phyloP scores from a whole-genome alignment of 2,113 vertebrate genomes.

The Oreamnos americanus region DNA sequence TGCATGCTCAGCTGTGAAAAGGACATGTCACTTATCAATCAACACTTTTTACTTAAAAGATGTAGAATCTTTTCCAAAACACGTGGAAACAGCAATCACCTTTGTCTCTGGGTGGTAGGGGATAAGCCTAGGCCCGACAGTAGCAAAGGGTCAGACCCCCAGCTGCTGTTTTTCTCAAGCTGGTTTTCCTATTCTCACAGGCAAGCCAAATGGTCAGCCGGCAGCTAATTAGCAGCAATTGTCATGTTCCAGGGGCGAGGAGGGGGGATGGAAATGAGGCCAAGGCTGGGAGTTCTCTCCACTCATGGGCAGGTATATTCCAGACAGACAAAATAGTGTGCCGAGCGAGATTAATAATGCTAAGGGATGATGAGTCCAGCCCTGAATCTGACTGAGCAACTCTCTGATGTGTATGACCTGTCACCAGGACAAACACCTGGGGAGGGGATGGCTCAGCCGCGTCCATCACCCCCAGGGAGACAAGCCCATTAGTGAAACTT shows the following conservation, averaged over 20 bases:
- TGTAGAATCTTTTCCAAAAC: constrained; percentile 24
- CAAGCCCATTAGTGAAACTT: background rate
- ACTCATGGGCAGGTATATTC: background rate
- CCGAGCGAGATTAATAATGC: background rate
- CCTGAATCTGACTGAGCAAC: background rate
- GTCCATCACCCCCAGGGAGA: background rate
- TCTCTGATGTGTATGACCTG: background rate
- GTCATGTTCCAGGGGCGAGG: background rate
- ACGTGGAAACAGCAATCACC: background rate
- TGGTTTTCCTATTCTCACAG: background rate
- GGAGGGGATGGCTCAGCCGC: background rate
- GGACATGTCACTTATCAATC: background rate
- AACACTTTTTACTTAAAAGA: background rate
- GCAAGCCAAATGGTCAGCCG: constrained; percentile 28
- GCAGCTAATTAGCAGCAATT: constrained; percentile 24
- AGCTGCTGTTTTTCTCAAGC: constrained; percentile 24
- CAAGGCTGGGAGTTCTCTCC: constrained; percentile 2
- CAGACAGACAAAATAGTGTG: background rate
- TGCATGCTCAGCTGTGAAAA: background rate
- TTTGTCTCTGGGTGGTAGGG: background rate
- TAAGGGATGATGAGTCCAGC: background rate
- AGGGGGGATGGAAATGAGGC: background rate
- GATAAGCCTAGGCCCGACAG: background rate
- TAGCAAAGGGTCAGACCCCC: background rate
- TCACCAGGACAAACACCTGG: background rate